Base-by-base conservation (phyloP, 2,888 invertebrate species). In the Ashinkailepas kermadecensis region DNA sequence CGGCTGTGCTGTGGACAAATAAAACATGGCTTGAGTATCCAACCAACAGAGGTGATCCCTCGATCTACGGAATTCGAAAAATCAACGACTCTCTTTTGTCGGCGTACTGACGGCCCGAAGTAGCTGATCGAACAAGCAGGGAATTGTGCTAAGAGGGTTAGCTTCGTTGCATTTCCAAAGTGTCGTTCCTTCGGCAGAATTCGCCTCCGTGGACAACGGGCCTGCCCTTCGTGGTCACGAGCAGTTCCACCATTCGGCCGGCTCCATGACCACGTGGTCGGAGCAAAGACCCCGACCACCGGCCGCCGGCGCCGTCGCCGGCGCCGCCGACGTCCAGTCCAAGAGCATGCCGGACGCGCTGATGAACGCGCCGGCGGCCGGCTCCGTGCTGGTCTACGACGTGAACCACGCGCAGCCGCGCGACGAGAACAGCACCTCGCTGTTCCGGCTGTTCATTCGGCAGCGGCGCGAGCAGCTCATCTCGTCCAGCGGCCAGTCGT, bases 361-460 rank as follows among this genome's bases (percentile, higher is more conserved):
- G 83, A 83, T 82, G 92, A 92, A 86, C 70, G 82, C 81, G 62
- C 83, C 83, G 21, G 81, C 82, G 65, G 78, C 81, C 21, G 83
- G 83, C 74, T 74, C 74, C 18, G 74, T 74, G 74, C 74, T 74
- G 18, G 74, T 74, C 18, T 74, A 74, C 74, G 74, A 74, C 74
- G 74, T 74, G 21, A 74, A 74, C 54, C 74, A 74, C n/a, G n/a
- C 65, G 65, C 65, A 65, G 54, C 39, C 0, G 12, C 59, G 59
- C 62, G 84, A 83, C 67, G 83, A 83, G 57, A 84, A 83, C 80
- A 91, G 93, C 85, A 92, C 95, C 87, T 95, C 93, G 88, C 90
- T 95, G 86, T 94, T 95, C 78, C 94, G 94, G 87, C 89, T 95
- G 84, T 95, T 95, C 86, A 95, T 95, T 90, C 95, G 95, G 87